These are phyloP conservation scores for Pararge aegeria DNA, from an alignment of 1,140 invertebrate genomes.

Conservation along the genomic window DNA sequence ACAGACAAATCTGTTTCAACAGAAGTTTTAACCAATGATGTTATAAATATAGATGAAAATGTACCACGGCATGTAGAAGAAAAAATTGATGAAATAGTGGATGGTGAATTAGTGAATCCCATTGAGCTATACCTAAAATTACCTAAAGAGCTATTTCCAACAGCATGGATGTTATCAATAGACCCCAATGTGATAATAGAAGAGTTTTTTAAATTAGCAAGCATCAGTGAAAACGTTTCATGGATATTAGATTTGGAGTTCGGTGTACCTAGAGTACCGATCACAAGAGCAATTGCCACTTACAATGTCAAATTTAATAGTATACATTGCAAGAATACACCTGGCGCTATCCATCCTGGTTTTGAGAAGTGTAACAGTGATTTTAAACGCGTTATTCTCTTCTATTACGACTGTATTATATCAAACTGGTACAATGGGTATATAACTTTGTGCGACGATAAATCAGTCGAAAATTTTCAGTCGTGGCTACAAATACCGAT, in stretches of 20 bases:
- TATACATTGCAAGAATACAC: slow-evolving; percentile 51
- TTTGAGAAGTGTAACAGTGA: slow-evolving; percentile 48
- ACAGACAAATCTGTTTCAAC: slow-evolving; percentile 6
- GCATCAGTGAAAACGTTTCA: slow-evolving; percentile 36
- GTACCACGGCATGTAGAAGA: neutral
- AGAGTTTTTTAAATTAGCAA: slow-evolving; percentile 51
- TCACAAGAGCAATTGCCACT: slow-evolving; percentile 40
- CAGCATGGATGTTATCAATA: slow-evolving; percentile 37
- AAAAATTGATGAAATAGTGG: neutral
- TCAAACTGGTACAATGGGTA: slow-evolving; percentile 56
- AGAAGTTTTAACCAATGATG: neutral
- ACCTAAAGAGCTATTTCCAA: slow-evolving; percentile 51
- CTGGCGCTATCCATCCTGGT: slow-evolving; percentile 48
- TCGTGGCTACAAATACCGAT: slow-evolving; percentile 49
- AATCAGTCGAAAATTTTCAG: slow-evolving; percentile 55
- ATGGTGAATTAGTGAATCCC: slow-evolving; percentile 27
- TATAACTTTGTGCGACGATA: slow-evolving; percentile 41
- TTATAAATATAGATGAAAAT: neutral
- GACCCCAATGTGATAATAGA: slow-evolving; percentile 64
- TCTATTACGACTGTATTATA: slow-evolving; percentile 53
- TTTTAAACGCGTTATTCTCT: slow-evolving; percentile 45
- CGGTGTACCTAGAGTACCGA: slow-evolving; percentile 43
- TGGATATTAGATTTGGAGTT: slow-evolving; percentile 65
- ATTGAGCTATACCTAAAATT: slow-evolving; percentile 48
- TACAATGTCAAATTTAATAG: slow-evolving; percentile 57